Base-by-base conservation (phyloP, 1,140 invertebrate genomes). In the Hyles vespertilio region DNA sequence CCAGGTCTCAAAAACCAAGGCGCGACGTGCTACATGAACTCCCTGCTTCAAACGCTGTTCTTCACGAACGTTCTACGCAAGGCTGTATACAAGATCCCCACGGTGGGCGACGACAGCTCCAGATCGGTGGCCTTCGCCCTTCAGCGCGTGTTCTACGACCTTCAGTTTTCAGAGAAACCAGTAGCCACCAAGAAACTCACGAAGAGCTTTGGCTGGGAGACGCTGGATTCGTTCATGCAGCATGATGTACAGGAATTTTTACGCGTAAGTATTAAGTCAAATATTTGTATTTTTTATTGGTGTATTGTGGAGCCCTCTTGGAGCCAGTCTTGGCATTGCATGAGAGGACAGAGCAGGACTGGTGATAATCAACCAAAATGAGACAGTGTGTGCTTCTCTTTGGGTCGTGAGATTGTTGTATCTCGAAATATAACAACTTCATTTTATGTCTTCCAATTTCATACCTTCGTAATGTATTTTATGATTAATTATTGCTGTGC, bases 11-110 rank as follows among this genome's bases (percentile, higher is more conserved):
- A 99, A 87, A 99, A 99, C 90, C 98, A 99, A 92, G 98, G 98
- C 53, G 99, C 99, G 48, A 99, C 99, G 4, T 99, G 99, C 89
- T 99, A 99, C 84, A 99, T 99, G 98, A 99, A 99, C 84, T 99
- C 98, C 1, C 91, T 99, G 51, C 90, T 99, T 43, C 99, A 99
- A 91, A 99, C 98, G 1, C 89, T 99, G 2, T 99, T 98, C 90
- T 99, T 99, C 88, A 99, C 98, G n/a, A 99, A 99, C 91, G 91
- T 94, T 57, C 84, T 95, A 40, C 91, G 94, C 32, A 93, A 98
- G 92, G 98, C 98, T 61, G 98, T 99, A 9, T 99, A 99, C 83
- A 96, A 98, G 90, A 99, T 99, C 94, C 98, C 98, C 56, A 99
- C 98, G 12, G 98, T 99, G 77, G 97, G 96, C 63, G 98, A 99